Evolutionary conservation across 2,113 vertebrate species (phyloP), one percentile per base, ranked within the genome.

Genomic region (Periophthalmodon schlosseri): DNA sequence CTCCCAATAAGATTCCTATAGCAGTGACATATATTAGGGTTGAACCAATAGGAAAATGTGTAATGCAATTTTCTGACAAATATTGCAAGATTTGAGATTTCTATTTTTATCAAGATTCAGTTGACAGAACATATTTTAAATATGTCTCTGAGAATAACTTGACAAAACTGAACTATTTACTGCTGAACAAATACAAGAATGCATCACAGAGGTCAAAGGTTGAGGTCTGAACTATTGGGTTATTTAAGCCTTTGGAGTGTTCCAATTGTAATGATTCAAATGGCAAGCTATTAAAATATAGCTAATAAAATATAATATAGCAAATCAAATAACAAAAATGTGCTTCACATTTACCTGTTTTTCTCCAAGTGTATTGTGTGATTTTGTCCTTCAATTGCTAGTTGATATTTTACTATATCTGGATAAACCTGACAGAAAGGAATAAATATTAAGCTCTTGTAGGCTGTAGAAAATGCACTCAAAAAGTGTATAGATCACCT

Each of bases 1-100:
- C 76, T 81, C 28, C 93, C 94, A 63, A 97, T 75, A 7, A 97
- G 94, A 63, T 93, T 80, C 84, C 97, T 98, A 75, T 6, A 72
- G 50, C 57, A 28, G 34, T 8, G 24, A 63, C 28, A 63, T 61
- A 28, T 52, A 52, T 52, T 52, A 20, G 16, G 16, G 5, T 44
- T 44, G 39, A 44, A 44, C 8, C 1, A 44, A 44, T 52, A 18
- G 16, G 7, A 18, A 20, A 20, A 18, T 52, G 18, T 52, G 16
- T 52, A 20, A 20, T 52, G 49, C 16, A 52, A 20, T 52, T 52
- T 20, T 52, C 16, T 7, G 47, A 4, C 15, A 16, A 49, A 49
- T 5, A 49, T 4, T 4, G 13, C 47, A 49, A 49, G 16, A 52
- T 52, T 52, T 52, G 3, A 52, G 16, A 52, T 52, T 52, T 49